Evolutionary conservation across 2,113 vertebrate species (phyloP), one percentile per base, ranked within the genome.

Genomic region (Vanacampus margaritifer): DNA sequence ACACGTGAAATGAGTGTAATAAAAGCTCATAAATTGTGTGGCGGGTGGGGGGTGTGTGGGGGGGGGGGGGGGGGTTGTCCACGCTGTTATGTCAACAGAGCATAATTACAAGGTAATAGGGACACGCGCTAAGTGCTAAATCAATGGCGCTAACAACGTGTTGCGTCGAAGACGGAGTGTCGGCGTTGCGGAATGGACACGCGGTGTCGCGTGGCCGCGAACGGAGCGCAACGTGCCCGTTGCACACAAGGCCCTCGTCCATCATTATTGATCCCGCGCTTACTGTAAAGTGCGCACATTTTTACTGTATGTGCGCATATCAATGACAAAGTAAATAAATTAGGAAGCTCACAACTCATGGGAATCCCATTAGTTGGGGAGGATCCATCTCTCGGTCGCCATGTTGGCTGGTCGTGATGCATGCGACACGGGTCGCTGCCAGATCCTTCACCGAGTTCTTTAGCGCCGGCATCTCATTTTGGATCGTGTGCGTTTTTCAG

Each of bases 361-460:
- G 92, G 94, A 93, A 93, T 92, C 91, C 93, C 94, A 96, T 96
- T 96, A 95, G 94, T 95, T 95, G 86, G 72, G 64, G 87, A 77
- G 92, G 90, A 94, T 94, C 94, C 93, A 94, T 96, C 93, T 95
- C 72, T 12, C 19, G 2, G 86, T 86, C 69, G 75, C 79, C 32
- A 84, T 78, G 81, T 78, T 74, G 77, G 65, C 46, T 12, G 79
- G 77, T 79, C 13, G 76, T 87, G 81, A 89, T 80, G 61, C 86
- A 87, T 78, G 86, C 78, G 71, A 35, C 65, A 64, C 63, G 72
- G 82, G 82, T 75, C 74, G 61, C 73, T 8, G 23, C 51, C 41
- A 72, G 67, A 89, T 88, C 76, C 60, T 24, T 89, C 86, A 85
- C 21, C 5, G 57, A 64, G 71, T 67, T 39, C 5, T 80, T 79